phyloP scores from a whole-genome alignment of 2,113 vertebrate species.

The Tylochromis polylepis region DNA sequence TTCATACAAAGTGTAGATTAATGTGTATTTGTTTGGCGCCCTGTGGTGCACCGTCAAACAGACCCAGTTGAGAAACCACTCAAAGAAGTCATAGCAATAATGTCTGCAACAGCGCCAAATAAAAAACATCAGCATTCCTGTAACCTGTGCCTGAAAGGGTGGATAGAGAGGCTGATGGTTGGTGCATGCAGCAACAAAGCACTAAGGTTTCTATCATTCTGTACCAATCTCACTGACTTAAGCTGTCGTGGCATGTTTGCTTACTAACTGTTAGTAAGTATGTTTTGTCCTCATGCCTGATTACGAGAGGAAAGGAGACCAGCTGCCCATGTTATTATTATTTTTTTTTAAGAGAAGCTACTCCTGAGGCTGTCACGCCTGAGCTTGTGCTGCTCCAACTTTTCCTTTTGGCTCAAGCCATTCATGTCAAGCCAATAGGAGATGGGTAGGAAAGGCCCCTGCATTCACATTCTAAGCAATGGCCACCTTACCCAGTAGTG shows the following conservation, averaged over 20 bases:
- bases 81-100: not conserved
- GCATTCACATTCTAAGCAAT: constrained; percentile 28
- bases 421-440: constrained; percentile 42
- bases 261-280: not conserved
- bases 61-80: constrained; percentile 5
- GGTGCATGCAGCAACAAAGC: not conserved
- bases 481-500: not conserved
- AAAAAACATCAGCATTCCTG: not conserved
- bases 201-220: not conserved
- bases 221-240: not conserved
- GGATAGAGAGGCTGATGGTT: not conserved
- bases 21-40: constrained; percentile 62
- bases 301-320: not conserved
- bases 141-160: not conserved
- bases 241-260: not conserved
- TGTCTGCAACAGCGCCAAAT: not conserved
- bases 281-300: not conserved
- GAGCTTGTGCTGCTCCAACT: constrained; percentile 31
- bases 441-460: not conserved
- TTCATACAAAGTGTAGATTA: constrained; percentile 68
- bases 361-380: not conserved
- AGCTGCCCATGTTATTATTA: constrained; percentile 19
- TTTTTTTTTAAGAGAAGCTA: not conserved
- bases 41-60: not conserved
- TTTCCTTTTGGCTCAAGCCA: constrained; percentile 25